Base-by-base conservation (phyloP, 2,113 vertebrate genomes). In the Indri indri region DNA sequence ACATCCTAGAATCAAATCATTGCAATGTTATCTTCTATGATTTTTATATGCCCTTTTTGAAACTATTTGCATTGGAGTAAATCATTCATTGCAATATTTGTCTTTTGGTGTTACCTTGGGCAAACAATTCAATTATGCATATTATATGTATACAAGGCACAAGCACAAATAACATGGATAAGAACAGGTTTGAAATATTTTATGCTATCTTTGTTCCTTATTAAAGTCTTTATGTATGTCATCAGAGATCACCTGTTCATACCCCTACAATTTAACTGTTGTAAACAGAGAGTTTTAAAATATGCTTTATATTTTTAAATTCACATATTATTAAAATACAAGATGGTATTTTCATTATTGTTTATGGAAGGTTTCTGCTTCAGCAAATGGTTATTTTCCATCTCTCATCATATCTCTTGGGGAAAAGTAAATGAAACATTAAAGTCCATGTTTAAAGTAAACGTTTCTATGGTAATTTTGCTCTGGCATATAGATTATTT, bases 361-460 rank as follows among this genome's bases (percentile, higher is more conserved):
- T 63, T 93, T 88, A 94, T 90, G 47, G 52, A 91, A 52, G 42
- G 32, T 54, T 97, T 95, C 83, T 95, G 23, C 86, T 81, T 95
- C 52, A 81, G 37, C 54, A 91, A 87, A 65, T 97, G 18, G 47
- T 65, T 73, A 27, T 90, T 97, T 96, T 90, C 37, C 68, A 92
- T 96, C 57, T 95, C 57, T 45, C 81, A 77, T 90, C 47, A 82
- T 79, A 86, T 57, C 50, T 63, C 85, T 74, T 93, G 30, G 25
- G 59, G 70, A 77, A 94, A 91, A 23, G 34, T 95, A 91, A 96
- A 95, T 84, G 63, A 79, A 95, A 96, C 22, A 86, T 94, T 92
- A 71, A 97, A 92, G 54, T 92, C 16, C 30, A 57, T 83, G 61
- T 89, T 97, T 88, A 52, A 88, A 92, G 13, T 76, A 77, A 76